Evolutionary conservation across 2,797 vertebrate species (phyloP), one percentile per base, ranked within the genome.

Genomic region (Hybognathus amarus): DNA sequence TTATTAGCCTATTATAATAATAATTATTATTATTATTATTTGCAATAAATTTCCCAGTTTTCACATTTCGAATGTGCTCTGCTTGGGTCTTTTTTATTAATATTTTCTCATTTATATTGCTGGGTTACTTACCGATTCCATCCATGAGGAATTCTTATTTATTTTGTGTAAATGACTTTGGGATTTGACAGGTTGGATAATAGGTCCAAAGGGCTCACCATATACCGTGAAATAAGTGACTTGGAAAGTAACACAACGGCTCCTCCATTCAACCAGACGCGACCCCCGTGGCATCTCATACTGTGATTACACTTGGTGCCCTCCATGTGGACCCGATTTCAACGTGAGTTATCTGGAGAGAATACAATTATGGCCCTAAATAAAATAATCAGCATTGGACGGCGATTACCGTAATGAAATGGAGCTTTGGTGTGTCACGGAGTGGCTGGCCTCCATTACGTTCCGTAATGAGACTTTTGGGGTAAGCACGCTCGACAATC

Each of bases 351-450:
- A 98, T 97, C 96, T 96, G 95, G 97, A 97, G 98, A 96, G 97
- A 98, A 98, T 97, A 98, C 98, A 98, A 99, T 99, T 98, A 98
- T 97, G 95, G 94, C 94, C 95, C 96, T 96, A 98, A 99, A 99
- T 98, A 98, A 97, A 98, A 99, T 99, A 98, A 99, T 98, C 97
- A 97, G 97, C 97, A 97, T 97, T 97, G 97, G 97, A 97, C 97
- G 97, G 97, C 96, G 96, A 98, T 98, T 98, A 97, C 96, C 96
- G 97, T 98, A 98, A 98, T 97, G 96, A 98, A 96, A 96, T 94
- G 94, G 96, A 97, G 97, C 96, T 96, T 96, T 94, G 95, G 93
- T 96, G 96, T 96, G 97, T 97, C 97, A 98, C 97, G 97, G 95
- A 97, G 96, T 94, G 94, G 96, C 96, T 96, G 96, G 96, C 96